These are phyloP conservation scores for Silurus meridionalis DNA, from an alignment of 2,113 vertebrate species.

Conservation along the genomic window DNA sequence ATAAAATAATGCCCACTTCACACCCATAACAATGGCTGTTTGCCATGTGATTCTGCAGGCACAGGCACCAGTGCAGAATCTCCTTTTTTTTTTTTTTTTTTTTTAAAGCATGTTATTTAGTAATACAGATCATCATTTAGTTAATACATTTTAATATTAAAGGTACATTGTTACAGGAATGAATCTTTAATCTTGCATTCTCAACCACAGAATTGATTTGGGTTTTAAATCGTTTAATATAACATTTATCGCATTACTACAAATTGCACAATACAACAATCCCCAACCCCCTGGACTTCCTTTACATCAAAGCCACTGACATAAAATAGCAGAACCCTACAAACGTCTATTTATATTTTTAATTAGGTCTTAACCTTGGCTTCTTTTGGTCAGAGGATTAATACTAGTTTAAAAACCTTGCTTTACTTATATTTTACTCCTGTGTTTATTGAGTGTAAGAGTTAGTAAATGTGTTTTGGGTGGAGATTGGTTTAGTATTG, in stretches of 20 bases:
- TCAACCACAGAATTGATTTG: not conserved
- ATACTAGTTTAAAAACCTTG: conserved; percentile 11
- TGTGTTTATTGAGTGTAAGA: conserved; percentile 1
- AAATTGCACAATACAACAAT: not conserved
- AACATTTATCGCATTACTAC: not conserved
- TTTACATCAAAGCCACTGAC: conserved; percentile 8
- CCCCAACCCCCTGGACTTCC: not conserved
- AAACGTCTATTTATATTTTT: not conserved
- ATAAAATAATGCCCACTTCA: not conserved
- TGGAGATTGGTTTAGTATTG: conserved; percentile 49
- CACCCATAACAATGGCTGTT: not conserved
- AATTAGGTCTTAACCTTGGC: not conserved
- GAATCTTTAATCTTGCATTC: not conserved
- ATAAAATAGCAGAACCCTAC: not conserved
- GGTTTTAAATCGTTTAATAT: not conserved
- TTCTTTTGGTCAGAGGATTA: not conserved
- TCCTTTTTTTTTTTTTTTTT: not conserved
- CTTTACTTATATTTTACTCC: conserved; percentile 35
- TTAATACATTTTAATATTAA: not conserved
- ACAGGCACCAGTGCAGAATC: not conserved
- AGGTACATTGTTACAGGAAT: not conserved
- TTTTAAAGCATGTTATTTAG: not conserved
- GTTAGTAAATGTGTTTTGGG: not conserved
- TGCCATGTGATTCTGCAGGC: not conserved
- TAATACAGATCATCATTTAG: not conserved